A percentile compares a stretch with the other conserved stretches of the same genome.
These are phyloP conservation scores for Pelobates fuscus DNA, from an alignment of 2,113 vertebrate genomes.

Conservation along the genomic window DNA sequence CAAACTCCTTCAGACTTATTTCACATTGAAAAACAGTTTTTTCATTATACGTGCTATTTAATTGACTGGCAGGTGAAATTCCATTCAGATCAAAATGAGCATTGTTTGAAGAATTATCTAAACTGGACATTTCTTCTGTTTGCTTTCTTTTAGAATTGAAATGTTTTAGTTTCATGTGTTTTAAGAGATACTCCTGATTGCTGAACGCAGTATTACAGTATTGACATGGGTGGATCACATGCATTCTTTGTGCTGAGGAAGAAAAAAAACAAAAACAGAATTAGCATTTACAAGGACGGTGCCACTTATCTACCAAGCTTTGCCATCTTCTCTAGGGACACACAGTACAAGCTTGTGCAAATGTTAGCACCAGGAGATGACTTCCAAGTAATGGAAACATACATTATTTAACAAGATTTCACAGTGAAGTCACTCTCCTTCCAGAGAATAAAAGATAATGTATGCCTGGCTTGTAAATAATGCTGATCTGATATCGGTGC, in stretches of 20 bases:
- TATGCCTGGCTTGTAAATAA: too few species aligned
- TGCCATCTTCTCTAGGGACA: too few species aligned
- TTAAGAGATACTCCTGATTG: neutral
- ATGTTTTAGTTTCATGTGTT: neutral
- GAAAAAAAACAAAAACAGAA: neutral
- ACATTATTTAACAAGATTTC: too few species aligned
- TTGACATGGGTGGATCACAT: neutral
- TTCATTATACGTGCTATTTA: neutral
- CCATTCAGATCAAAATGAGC: too few species aligned
- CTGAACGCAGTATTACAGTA: neutral
- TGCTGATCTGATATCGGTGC: too few species aligned
- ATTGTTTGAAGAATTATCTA: neutral
- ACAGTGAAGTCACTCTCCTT: too few species aligned
- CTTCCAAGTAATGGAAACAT: too few species aligned
- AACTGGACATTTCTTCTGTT: neutral
- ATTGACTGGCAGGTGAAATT: neutral
- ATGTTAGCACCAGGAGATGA: too few species aligned
- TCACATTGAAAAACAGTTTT: neutral
- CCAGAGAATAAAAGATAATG: too few species aligned
- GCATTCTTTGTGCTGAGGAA: neutral
- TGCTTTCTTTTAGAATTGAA: neutral
- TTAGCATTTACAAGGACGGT: too few species aligned
- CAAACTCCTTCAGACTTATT: neutral
- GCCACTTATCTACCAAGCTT: too few species aligned
- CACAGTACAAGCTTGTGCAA: too few species aligned